phyloP scores from a whole-genome alignment of 2,888 invertebrate genomes.

The Neoitamus cyanurus region DNA sequence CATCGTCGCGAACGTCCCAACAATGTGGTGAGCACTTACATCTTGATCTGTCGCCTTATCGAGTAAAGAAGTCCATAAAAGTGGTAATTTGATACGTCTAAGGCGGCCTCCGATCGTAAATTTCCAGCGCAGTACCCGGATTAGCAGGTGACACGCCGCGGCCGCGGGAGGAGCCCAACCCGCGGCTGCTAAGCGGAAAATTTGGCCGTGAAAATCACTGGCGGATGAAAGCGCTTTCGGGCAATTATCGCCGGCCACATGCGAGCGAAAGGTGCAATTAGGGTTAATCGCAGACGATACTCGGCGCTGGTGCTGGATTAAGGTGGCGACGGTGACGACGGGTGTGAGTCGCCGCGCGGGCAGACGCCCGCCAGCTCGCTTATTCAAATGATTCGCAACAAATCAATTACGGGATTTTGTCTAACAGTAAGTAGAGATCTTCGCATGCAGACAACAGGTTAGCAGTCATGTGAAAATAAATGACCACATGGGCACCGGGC shows the following conservation, averaged over 20 bases:
- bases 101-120: constrained; percentile 40
- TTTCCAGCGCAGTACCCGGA: constrained; percentile 8
- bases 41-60: constrained; percentile 34
- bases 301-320: neutral
- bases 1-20: neutral
- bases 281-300: constrained; percentile 22
- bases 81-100: constrained; percentile 36
- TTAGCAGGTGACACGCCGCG: neutral
- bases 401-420: constrained; percentile 49
- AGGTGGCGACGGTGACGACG: neutral
- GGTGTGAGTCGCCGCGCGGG: neutral
- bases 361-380: constrained; percentile 8
- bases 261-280: constrained; percentile 29
- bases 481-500: constrained; percentile 42
- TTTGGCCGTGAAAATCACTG: constrained; percentile 34
- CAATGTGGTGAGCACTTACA: constrained; percentile 13
- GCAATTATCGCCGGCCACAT: neutral
- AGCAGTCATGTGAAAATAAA: constrained; percentile 45
- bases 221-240: neutral
- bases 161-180: neutral
- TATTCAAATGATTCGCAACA: constrained; percentile 49
- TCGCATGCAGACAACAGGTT: constrained; percentile 44
- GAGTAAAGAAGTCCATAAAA: constrained; percentile 33
- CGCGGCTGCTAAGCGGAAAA: constrained; percentile 5
- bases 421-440: constrained; percentile 42